A percentile compares a stretch with the other conserved stretches of the same genome.
Evolutionary conservation across 1,140 invertebrate genomes (phyloP).

Genomic region (Marisa cornuarietis): DNA sequence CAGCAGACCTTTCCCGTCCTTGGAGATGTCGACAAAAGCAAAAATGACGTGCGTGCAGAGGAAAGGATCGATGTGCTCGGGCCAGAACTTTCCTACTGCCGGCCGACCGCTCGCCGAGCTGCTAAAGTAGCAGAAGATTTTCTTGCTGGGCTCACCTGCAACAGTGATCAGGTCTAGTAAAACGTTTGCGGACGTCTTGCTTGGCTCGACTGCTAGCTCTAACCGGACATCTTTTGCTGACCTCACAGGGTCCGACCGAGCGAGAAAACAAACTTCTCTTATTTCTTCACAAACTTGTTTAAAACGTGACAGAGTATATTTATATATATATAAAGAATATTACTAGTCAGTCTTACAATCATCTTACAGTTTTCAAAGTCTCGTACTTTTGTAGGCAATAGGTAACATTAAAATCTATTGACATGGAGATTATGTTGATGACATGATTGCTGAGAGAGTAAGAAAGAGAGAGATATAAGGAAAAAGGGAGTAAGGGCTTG

Average conservation of each 20-base stretch:
- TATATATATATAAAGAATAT: no score
- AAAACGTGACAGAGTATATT: not conserved
- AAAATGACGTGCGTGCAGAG: constrained; percentile 85
- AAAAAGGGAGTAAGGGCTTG: no score
- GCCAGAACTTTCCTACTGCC: constrained; percentile 67
- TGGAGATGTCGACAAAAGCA: constrained; percentile 77
- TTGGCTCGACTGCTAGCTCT: not conserved
- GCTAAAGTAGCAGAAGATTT: constrained; percentile 57
- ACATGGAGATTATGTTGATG: no score
- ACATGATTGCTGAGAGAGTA: no score
- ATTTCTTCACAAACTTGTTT: not conserved
- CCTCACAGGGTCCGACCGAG: not conserved
- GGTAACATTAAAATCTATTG: no score
- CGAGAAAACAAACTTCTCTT: not conserved
- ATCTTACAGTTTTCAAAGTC: not conserved
- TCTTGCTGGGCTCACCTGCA: constrained; percentile 34
- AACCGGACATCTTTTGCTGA: not conserved
- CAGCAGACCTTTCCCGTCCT: constrained; percentile 39
- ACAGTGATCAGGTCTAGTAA: not conserved
- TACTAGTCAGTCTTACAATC: not conserved
- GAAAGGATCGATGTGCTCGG: constrained; percentile 75
- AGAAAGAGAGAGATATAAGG: no score
- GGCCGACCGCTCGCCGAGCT: constrained; percentile 53
- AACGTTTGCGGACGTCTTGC: not conserved
- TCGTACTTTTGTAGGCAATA: no score